Evolutionary conservation across 1,140 invertebrate species (phyloP).

Genomic region (Sipha flava): DNA sequence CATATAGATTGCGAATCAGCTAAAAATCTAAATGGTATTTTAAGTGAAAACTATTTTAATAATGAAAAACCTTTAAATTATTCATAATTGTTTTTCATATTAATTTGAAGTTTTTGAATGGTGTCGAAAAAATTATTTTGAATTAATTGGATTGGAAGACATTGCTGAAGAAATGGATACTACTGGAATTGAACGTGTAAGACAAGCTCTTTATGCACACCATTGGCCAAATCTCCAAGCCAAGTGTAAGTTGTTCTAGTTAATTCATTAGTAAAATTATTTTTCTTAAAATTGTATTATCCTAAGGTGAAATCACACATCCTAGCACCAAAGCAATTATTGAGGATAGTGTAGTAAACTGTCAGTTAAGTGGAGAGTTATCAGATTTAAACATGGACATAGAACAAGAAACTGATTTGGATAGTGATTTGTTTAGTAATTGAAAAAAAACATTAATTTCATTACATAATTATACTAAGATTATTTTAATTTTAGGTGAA

Average conservation of each 20-base stretch:
- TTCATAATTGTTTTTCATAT: neutral
- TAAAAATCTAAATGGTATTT: neutral
- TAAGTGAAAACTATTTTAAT: neutral
- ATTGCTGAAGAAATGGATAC: neutral
- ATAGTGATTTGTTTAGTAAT: conserved; percentile 24
- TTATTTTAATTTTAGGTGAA: conserved; percentile 18
- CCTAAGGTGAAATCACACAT: conserved; percentile 19
- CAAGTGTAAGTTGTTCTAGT: neutral
- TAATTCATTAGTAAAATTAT: neutral
- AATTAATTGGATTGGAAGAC: conserved; percentile 13
- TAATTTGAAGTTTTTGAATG: conserved; percentile 17
- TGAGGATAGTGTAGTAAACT: neutral
- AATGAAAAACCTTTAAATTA: neutral
- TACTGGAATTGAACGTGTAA: conserved; percentile 22
- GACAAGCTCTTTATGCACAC: conserved; percentile 16
- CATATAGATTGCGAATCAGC: neutral
- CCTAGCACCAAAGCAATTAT: conserved; percentile 11
- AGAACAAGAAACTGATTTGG: neutral
- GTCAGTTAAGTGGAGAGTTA: neutral
- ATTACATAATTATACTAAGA: no score
- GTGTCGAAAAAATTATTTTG: conserved; percentile 16
- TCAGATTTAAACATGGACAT: conserved; percentile 27
- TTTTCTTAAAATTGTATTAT: neutral
- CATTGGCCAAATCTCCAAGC: conserved; percentile 23
- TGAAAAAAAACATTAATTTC: neutral